Conservation (phyloP, 2,888 invertebrate genomes). For the Apotomis capreana region DNA sequence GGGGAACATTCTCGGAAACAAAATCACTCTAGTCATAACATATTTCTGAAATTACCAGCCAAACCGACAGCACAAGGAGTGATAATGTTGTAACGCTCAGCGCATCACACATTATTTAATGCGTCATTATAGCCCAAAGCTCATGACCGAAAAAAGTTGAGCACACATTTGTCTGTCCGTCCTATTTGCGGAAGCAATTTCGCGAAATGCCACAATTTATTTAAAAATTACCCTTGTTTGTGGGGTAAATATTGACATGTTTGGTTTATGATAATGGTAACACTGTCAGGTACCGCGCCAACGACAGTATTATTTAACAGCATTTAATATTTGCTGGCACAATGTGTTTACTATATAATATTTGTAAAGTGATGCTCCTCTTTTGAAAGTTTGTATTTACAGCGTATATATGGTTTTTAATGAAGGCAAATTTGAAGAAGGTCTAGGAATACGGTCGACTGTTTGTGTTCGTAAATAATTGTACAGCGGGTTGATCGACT, state of each 20-base stretch:
- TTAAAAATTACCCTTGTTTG: conserved; percentile 85
- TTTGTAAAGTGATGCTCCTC: conserved; percentile 80
- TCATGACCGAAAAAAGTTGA: conserved; percentile 73
- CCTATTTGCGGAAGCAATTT: conserved; percentile 82
- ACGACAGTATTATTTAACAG: conserved; percentile 78
- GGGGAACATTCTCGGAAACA: too few relatives aligned
- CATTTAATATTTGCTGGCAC: conserved; percentile 80
- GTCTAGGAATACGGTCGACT: conserved; percentile 43
- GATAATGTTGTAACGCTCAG: conserved; percentile 38
- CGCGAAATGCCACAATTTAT: conserved; percentile 84
- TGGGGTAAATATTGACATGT: conserved; percentile 83
- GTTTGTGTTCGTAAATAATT: conserved; percentile 41
- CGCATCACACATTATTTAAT: conserved; percentile 42
- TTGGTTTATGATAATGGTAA: conserved; percentile 84
- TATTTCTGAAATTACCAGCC: neutral
- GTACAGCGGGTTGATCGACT: conserved; percentile 38
- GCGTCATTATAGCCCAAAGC: conserved; percentile 58
- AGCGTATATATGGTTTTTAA: conserved; percentile 75
- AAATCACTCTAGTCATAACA: too few relatives aligned
- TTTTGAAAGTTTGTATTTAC: conserved; percentile 79
- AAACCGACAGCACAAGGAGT: conserved; percentile 19
- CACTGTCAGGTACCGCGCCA: conserved; percentile 76
- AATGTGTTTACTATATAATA: conserved; percentile 82
- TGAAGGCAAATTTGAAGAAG: conserved; percentile 77
- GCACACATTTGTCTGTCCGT: conserved; percentile 74